Evolutionary conservation across 1,140 invertebrate species (phyloP).

Genomic region (Apolygus lucorum): DNA sequence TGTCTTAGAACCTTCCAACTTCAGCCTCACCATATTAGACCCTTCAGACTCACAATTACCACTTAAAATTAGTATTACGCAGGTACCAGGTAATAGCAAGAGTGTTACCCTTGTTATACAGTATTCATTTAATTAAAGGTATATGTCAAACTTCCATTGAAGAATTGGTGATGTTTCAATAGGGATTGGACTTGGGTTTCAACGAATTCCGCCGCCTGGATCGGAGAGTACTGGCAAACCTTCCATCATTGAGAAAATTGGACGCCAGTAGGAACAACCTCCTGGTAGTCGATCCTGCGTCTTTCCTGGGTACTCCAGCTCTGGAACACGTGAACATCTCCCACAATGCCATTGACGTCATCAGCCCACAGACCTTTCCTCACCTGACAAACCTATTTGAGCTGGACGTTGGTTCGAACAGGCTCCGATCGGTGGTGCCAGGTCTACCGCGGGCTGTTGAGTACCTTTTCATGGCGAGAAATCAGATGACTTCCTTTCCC

Average conservation of each 20-base stretch:
- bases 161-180: too few relatives aligned
- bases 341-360: conserved; percentile 33
- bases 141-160: too few relatives aligned
- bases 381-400: conserved; percentile 65
- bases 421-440: conserved; percentile 50
- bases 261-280: conserved; percentile 73
- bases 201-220: conserved; percentile 66
- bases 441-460: conserved; percentile 67
- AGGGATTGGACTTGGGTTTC: conserved; percentile 63
- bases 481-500: conserved; percentile 59
- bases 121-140: too few relatives aligned
- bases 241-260: conserved; percentile 63
- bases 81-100: too few relatives aligned
- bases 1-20: too few relatives aligned
- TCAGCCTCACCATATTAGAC: too few relatives aligned
- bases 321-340: conserved; percentile 52
- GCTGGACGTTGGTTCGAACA: conserved; percentile 67
- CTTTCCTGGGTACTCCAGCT: conserved; percentile 58
- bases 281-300: conserved; percentile 56
- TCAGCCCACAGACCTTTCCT: conserved; percentile 50
- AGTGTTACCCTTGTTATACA: too few relatives aligned
- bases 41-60: too few relatives aligned
- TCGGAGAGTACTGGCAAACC: conserved; percentile 56
- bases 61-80: too few relatives aligned
- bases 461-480: conserved; percentile 62